A percentile compares a stretch with the other conserved stretches of the same genome.
Evolutionary conservation across 2,113 vertebrate genomes (phyloP).

Genomic region (Indicator maculatus): DNA sequence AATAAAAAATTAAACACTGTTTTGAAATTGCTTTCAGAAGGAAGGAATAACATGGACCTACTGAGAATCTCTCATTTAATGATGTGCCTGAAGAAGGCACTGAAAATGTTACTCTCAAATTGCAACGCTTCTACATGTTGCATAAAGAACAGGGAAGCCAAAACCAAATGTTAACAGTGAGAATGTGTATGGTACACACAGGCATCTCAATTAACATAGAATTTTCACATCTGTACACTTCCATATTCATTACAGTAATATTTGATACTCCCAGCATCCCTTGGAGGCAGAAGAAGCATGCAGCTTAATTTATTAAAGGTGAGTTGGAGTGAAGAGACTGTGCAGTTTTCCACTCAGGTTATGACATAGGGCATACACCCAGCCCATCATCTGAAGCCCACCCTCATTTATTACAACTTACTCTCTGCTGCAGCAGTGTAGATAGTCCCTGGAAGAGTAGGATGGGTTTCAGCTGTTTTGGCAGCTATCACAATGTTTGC

Average conservation of each 20-base stretch:
- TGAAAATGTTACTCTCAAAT: background rate
- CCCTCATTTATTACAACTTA: slow-evolving; percentile 52
- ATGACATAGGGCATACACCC: background rate
- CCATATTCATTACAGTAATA: background rate
- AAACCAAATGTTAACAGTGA: background rate
- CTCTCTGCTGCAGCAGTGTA: slow-evolving; percentile 93
- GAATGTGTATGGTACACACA: background rate
- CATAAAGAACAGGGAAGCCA: background rate
- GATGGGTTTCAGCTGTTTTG: slow-evolving; percentile 89
- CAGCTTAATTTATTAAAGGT: background rate
- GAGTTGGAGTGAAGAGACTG: background rate
- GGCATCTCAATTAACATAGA: background rate
- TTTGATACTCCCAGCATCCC: background rate
- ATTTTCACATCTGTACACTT: background rate
- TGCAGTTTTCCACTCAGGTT: background rate
- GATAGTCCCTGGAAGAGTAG: slow-evolving; percentile 92
- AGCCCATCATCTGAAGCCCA: background rate
- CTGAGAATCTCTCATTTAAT: background rate
- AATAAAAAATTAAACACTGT: background rate
- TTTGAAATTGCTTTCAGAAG: background rate
- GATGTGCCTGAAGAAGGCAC: background rate
- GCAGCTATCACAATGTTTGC: slow-evolving; percentile 95
- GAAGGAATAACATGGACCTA: background rate
- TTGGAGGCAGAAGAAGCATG: background rate
- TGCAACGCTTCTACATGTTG: background rate